Evolutionary conservation across 2,888 invertebrate genomes (phyloP).

Genomic region (Drosophila flavopinicola): DNA sequence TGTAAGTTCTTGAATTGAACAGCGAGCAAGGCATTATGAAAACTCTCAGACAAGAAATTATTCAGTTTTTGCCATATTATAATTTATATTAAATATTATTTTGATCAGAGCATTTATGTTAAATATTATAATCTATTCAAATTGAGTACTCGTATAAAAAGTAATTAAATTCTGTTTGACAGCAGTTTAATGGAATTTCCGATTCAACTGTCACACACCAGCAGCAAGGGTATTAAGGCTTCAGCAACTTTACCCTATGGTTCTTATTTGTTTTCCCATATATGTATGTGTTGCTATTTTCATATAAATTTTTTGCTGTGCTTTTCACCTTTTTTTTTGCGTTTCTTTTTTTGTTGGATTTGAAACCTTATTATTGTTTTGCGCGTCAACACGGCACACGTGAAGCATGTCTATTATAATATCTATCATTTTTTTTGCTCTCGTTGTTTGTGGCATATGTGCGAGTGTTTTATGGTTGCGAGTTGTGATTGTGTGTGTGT

Average conservation of each 20-base stretch:
- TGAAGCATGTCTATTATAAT: conserved; percentile 61
- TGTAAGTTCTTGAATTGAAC: too few relatives aligned
- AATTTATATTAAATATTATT: too few relatives aligned
- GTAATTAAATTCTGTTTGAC: too few relatives aligned
- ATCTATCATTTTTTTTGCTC: conserved; percentile 40
- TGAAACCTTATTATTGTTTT: conserved; percentile 59
- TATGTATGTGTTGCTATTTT: conserved; percentile 11
- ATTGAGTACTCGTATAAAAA: too few relatives aligned
- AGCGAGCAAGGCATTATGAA: too few relatives aligned
- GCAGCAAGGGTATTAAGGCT: conserved; percentile 2
- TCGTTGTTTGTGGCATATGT: conserved; percentile 24
- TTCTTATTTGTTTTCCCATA: neutral
- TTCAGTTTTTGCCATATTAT: too few relatives aligned
- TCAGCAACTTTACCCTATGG: neutral
- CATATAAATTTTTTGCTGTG: conserved; percentile 21
- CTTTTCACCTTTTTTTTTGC: neutral
- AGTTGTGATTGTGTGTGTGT: conserved; percentile 23
- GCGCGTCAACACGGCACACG: conserved; percentile 47
- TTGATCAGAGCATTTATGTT: too few relatives aligned
- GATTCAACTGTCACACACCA: neutral
- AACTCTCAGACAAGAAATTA: too few relatives aligned
- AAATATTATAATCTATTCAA: too few relatives aligned
- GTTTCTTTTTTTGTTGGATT: conserved; percentile 14
- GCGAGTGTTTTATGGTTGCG: conserved; percentile 28
- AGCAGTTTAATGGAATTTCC: too few relatives aligned